Evolutionary conservation across 2,797 vertebrate genomes (phyloP).

Genomic region (Pristis pectinata): DNA sequence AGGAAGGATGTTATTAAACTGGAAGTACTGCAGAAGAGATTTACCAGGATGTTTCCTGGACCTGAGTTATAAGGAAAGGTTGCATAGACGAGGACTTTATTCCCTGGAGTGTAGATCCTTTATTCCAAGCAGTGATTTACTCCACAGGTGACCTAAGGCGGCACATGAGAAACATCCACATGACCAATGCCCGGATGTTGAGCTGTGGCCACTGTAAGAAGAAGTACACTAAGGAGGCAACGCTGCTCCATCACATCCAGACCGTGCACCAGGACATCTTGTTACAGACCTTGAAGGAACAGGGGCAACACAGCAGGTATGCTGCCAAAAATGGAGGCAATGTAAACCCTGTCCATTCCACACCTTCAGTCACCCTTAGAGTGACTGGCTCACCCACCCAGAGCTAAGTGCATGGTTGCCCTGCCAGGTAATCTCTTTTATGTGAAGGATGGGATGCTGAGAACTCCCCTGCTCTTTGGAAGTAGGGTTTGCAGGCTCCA

Average conservation of each 20-base stretch:
- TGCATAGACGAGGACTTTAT: too few relatives aligned
- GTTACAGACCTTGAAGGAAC: background rate
- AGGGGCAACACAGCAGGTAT: constrained; percentile 26
- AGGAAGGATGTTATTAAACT: too few relatives aligned
- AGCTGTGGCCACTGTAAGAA: constrained; percentile 24
- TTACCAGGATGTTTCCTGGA: too few relatives aligned
- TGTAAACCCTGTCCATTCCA: background rate
- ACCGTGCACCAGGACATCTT: background rate
- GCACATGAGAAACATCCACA: constrained; percentile 29
- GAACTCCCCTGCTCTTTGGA: background rate
- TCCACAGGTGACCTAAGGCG: constrained; percentile 16
- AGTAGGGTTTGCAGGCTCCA: background rate
- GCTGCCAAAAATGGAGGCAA: too few relatives aligned
- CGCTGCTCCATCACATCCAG: constrained; percentile 32
- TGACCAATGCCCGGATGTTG: constrained; percentile 34
- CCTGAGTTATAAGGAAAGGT: too few relatives aligned
- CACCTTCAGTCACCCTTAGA: background rate
- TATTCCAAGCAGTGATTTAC: background rate
- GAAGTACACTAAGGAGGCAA: constrained; percentile 31
- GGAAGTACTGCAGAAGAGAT: too few relatives aligned
- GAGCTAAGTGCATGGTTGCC: background rate
- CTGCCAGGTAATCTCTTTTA: background rate
- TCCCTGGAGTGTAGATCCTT: too few relatives aligned
- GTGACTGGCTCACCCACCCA: background rate
- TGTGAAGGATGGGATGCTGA: background rate